Conservation (phyloP, 2,797 vertebrate genomes). For the Smutsia gigantea region DNA sequence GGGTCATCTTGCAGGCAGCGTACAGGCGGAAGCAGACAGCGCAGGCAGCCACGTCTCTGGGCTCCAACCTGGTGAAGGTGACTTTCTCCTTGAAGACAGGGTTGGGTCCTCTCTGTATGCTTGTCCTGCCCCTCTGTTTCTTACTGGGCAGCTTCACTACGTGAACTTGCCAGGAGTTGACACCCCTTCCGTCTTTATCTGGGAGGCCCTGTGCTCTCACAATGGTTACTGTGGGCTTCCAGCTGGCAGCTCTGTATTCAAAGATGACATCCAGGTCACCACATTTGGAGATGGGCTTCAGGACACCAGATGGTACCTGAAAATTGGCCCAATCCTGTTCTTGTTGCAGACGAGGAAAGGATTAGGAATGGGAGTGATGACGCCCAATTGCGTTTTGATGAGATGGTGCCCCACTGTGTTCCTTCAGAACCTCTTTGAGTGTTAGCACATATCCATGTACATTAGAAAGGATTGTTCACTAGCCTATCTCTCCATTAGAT, state of each 20-base stretch:
- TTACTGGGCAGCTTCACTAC: conserved; percentile 94
- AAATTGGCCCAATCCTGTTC: conserved; percentile 83
- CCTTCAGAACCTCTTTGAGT: neutral
- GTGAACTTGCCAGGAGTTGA: conserved; percentile 95
- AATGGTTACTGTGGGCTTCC: conserved; percentile 91
- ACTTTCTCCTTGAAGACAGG: conserved; percentile 94
- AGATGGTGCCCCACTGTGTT: neutral
- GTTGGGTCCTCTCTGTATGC: conserved; percentile 90
- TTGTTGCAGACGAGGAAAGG: conserved; percentile 79
- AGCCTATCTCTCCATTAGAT: neutral
- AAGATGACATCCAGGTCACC: conserved; percentile 92
- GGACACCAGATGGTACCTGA: conserved; percentile 76
- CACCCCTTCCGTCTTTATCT: conserved; percentile 94
- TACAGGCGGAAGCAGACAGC: conserved; percentile 96
- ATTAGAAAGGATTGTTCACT: neutral
- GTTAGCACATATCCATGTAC: neutral
- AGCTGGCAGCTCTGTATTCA: conserved; percentile 88
- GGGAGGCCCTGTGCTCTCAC: conserved; percentile 92
- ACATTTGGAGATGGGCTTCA: conserved; percentile 92
- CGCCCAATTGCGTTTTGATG: neutral
- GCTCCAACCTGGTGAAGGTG: conserved; percentile 91
- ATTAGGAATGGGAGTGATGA: neutral
- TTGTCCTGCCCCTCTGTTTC: conserved; percentile 93
- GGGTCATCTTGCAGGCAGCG: conserved; percentile 91
- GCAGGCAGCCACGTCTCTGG: conserved; percentile 87